These are phyloP conservation scores for Trypoxylon attenuatum DNA, from an alignment of 2,888 invertebrate species.

Conservation along the genomic window DNA sequence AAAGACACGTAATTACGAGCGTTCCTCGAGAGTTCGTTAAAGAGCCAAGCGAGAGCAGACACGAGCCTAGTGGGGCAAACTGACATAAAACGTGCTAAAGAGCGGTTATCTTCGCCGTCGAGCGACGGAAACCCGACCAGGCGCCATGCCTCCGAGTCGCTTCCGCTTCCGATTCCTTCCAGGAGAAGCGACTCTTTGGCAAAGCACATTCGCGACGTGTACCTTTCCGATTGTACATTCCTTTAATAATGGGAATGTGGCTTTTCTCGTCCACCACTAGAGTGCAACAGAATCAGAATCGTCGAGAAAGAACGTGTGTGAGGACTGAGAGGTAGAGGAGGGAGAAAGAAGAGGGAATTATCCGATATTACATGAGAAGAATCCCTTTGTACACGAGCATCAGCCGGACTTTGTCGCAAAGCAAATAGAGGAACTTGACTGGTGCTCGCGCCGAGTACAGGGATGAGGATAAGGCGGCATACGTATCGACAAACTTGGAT, in stretches of 20 bases:
- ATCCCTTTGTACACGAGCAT: constrained; percentile 7
- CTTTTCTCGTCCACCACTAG: constrained; percentile 23
- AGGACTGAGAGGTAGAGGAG: not conserved
- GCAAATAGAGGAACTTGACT: not conserved
- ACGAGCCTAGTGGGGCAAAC: not conserved
- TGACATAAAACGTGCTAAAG: constrained; percentile 13
- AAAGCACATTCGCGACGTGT: not conserved
- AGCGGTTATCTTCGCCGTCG: constrained; percentile 5
- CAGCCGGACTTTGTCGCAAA: not conserved
- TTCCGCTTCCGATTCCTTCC: not conserved
- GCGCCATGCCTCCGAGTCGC: not conserved
- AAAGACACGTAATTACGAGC: not conserved
- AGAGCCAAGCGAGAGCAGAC: constrained; percentile 10
- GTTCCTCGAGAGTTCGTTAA: constrained; percentile 16
- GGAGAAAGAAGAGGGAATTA: constrained; percentile 5
- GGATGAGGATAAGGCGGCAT: too few relatives aligned
- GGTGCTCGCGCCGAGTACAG: too few relatives aligned
- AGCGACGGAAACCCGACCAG: constrained; percentile 14
- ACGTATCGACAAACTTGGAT: too few relatives aligned
- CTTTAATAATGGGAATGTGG: constrained; percentile 14
- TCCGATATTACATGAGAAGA: constrained; percentile 19
- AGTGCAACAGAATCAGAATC: not conserved
- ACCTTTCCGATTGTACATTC: constrained; percentile 3
- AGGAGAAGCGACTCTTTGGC: constrained; percentile 1
- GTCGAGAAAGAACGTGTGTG: not conserved